Percentiles rank a stretch among this genome's conserved stretches.
These are phyloP conservation scores for Eupithecia abbreviata DNA, from an alignment of 2,888 invertebrate genomes.

Conservation along the genomic window DNA sequence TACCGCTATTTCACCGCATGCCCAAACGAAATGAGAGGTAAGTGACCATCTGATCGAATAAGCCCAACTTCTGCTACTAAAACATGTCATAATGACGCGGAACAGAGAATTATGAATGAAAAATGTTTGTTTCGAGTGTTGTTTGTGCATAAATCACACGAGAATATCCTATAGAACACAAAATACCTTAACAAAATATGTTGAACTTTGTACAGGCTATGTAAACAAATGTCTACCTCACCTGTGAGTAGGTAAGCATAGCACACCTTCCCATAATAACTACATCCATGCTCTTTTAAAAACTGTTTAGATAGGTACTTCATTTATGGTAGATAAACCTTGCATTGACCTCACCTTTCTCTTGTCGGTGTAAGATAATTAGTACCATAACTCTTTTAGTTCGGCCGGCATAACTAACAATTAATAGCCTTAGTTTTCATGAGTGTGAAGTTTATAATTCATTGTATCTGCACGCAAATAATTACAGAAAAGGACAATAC, in stretches of 20 bases:
- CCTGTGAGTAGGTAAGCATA: neutral
- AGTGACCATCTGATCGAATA: conserved; percentile 41
- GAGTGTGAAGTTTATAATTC: too few species aligned
- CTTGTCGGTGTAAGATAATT: neutral
- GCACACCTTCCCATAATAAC: neutral
- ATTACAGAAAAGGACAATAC: too few species aligned
- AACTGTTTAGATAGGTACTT: neutral
- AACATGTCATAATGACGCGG: neutral
- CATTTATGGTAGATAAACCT: neutral
- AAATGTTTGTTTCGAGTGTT: neutral
- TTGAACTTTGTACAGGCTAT: conserved; percentile 8
- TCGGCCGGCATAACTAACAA: neutral
- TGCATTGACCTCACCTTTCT: neutral
- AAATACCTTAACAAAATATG: neutral
- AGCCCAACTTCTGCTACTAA: neutral
- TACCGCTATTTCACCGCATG: conserved; percentile 40
- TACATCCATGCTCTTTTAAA: neutral
- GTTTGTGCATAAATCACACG: neutral
- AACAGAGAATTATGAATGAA: conserved; percentile 4
- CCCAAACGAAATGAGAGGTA: conserved; percentile 58
- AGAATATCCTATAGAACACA: neutral
- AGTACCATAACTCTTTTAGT: neutral
- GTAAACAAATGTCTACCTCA: conserved; percentile 18
- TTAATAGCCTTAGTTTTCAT: neutral
- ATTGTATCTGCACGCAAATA: too few species aligned